Base-by-base conservation (phyloP, 2,888 invertebrate genomes). In the Drosophila prostipennis region DNA sequence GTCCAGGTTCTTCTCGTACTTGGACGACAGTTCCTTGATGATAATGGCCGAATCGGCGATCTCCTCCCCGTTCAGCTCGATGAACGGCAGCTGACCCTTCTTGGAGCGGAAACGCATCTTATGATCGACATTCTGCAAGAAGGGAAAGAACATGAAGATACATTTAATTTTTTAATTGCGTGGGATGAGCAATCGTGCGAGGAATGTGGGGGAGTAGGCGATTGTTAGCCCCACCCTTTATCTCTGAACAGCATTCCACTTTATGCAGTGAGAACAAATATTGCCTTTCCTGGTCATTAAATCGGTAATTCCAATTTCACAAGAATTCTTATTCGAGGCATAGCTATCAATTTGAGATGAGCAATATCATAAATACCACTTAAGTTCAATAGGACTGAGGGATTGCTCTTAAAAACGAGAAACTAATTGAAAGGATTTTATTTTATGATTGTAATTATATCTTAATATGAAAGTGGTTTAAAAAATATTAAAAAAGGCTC, bases 51-150 rank as follows among this genome's bases (percentile, higher is more conserved):
- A 97, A 93, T 98, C 98, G 51, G 98, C 96, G 78, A 98, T 95
- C 93, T 98, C 98, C 90, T 97, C 97, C 45, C 98, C 98, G 91
- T 99, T 98, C 72, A 98, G 92, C 92, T 98, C 98, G 80, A 99
- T 94, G 93, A 98, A 99, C 37, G 98, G 99, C 87, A 98, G 93
- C 92, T 97, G 97, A 49, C 98, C 98, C 92, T 98, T 98, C 94
- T 96, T 96, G 86, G 98, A 98, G 86, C 97, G 96, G 94, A 96
- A 97, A 91, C 97, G 97, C 93, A 97, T 95, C 93, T 97, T 97
- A 93, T 98, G 98, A 92, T 98, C 97, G 79, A 98, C 96, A 93
- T 98, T 98, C 98, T 98, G 94, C 36, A 55, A 76, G 16, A 7
- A 29, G 29, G 43, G 40, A 34, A 43, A 49, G 56, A 54, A 36